These are phyloP conservation scores for Melanotus villosus DNA, from an alignment of 2,888 invertebrate species.

Conservation along the genomic window DNA sequence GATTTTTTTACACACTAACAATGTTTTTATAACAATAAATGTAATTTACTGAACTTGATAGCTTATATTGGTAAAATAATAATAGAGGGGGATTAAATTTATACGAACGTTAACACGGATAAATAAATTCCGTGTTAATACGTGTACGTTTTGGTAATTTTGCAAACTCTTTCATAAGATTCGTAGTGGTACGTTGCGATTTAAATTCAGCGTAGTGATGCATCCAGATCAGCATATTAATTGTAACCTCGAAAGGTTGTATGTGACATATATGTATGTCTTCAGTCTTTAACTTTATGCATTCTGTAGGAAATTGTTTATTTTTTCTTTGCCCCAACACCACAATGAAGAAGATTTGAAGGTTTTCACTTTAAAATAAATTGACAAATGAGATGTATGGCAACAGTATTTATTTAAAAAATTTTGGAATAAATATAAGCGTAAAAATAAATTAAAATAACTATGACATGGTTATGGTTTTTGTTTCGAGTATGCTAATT, in stretches of 20 bases:
- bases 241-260: constrained; percentile 34
- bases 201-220: constrained; percentile 23
- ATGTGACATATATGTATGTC: constrained; percentile 29
- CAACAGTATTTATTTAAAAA: no score
- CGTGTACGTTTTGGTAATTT: constrained; percentile 65
- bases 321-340: no score
- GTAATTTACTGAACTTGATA: constrained; percentile 34
- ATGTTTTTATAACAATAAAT: constrained; percentile 13
- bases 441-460: constrained; percentile 8
- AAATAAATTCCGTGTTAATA: constrained; percentile 60
- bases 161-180: constrained; percentile 9
- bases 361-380: no score
- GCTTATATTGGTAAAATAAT: constrained; percentile 52
- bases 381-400: no score
- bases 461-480: constrained; percentile 40
- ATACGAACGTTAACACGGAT: constrained; percentile 61
- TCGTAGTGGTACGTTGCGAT: not conserved
- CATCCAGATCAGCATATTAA: constrained; percentile 35
- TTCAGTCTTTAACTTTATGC: not conserved
- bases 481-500: constrained; percentile 81
- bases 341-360: constrained; percentile 37
- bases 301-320: not conserved
- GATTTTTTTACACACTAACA: not conserved
- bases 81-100: constrained; percentile 53
- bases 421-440: no score